A percentile compares a stretch with the other conserved stretches of the same genome.
phyloP scores from a whole-genome alignment of 1,140 invertebrate genomes.

The Trichomalopsis sarcophagae region DNA sequence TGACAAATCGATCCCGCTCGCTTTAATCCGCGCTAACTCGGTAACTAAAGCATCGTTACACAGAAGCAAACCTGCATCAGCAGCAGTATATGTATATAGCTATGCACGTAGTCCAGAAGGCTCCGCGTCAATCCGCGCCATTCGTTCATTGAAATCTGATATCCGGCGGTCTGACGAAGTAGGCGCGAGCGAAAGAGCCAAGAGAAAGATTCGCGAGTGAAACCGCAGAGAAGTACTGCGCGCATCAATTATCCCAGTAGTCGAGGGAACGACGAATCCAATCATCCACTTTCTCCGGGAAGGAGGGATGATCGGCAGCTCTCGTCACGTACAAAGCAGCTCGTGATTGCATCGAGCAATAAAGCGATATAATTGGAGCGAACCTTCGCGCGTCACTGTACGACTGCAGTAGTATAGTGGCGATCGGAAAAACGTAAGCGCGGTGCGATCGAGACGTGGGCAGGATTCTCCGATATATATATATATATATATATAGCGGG shows the following conservation, averaged over 20 bases:
- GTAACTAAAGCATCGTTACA: no score
- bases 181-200: not conserved
- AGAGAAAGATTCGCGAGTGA: not conserved
- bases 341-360: constrained; percentile 27
- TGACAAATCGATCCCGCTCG: not conserved
- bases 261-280: constrained; percentile 55
- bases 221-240: constrained; percentile 17
- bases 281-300: constrained; percentile 52
- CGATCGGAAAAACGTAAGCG: constrained; percentile 24
- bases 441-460: not conserved
- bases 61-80: not conserved
- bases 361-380: constrained; percentile 14
- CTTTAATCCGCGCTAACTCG: no score
- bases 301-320: not conserved
- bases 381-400: not conserved
- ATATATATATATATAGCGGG: not conserved
- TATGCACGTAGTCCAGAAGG: not conserved
- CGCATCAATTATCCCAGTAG: constrained; percentile 56
- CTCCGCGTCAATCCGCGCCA: not conserved
- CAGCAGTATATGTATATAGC: no score
- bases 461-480: not conserved
- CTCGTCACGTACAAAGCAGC: constrained; percentile 39
- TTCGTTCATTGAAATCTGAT: constrained; percentile 40
- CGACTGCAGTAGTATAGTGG: not conserved
- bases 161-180: not conserved